A percentile compares a stretch with the other conserved stretches of the same genome.
Evolutionary conservation across 1,140 invertebrate genomes (phyloP).

Genomic region (Brachionus asplanchnoidis): DNA sequence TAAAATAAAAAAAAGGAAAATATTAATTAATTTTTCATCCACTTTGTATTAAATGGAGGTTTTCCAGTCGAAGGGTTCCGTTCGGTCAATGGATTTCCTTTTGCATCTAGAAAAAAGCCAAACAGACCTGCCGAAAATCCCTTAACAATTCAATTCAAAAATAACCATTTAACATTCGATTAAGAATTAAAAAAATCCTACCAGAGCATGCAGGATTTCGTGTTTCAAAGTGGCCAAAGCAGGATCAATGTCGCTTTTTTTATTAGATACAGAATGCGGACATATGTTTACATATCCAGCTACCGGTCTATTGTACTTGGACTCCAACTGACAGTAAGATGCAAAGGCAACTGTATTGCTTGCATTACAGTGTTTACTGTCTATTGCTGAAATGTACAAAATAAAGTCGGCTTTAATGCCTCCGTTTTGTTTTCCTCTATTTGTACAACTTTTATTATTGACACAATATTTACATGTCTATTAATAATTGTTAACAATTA

Average conservation of each 20-base stretch:
- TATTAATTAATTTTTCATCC: conserved; percentile 63
- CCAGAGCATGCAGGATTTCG: conserved; percentile 91
- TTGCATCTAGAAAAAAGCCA: conserved; percentile 81
- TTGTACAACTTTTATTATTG: neutral
- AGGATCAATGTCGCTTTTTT: conserved; percentile 82
- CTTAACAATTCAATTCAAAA: conserved; percentile 43
- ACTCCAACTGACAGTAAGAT: conserved; percentile 95
- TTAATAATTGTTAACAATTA: conserved; percentile 27
- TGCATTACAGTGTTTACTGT: conserved; percentile 81
- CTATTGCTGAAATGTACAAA: conserved; percentile 88
- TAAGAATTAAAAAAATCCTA: conserved; percentile 44
- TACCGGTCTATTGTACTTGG: conserved; percentile 82
- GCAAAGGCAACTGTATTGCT: conserved; percentile 84
- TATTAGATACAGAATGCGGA: conserved; percentile 85
- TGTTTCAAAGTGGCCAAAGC: conserved; percentile 94
- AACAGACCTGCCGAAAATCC: conserved; percentile 91
- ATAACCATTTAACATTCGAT: too few relatives aligned
- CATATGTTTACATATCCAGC: conserved; percentile 97
- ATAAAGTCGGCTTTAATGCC: conserved; percentile 80
- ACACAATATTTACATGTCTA: conserved; percentile 47
- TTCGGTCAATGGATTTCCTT: conserved; percentile 76
- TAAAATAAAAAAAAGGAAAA: neutral
- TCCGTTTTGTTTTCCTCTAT: conserved; percentile 50
- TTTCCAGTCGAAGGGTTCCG: conserved; percentile 69
- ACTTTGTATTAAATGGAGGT: conserved; percentile 72